Evolutionary conservation across 2,888 invertebrate species (phyloP).

Genomic region (Drosophila longiperda): DNA sequence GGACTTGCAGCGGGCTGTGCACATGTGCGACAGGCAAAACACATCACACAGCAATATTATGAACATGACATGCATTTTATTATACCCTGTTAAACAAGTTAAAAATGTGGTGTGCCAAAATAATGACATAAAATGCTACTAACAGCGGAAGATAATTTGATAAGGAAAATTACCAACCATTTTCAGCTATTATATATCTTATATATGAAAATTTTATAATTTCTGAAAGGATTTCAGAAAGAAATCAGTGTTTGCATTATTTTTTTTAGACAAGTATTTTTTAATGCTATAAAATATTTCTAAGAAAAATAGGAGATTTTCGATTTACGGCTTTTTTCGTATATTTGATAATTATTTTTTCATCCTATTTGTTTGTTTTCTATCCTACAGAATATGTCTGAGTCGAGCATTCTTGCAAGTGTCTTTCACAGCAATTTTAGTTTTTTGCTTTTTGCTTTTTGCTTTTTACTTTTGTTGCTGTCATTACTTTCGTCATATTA

Average conservation of each 20-base stretch:
- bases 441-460: slow-evolving; percentile 19
- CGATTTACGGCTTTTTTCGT: background rate
- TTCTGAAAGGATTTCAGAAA: background rate
- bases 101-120: background rate
- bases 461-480: slow-evolving; percentile 19
- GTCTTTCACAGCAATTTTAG: background rate
- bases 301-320: background rate
- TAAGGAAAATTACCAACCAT: background rate
- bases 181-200: background rate
- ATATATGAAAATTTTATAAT: background rate
- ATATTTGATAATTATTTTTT: background rate
- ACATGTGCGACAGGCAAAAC: slow-evolving; percentile 58
- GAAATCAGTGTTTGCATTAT: background rate
- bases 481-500: slow-evolving; percentile 48
- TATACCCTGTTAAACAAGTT: slow-evolving; percentile 18
- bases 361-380: background rate
- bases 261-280: background rate
- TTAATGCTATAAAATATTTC: background rate
- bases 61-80: slow-evolving; percentile 78
- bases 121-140: too few relatives aligned
- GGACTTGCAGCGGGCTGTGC: slow-evolving; percentile 40
- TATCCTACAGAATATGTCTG: background rate
- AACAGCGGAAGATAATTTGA: background rate
- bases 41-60: slow-evolving; percentile 39
- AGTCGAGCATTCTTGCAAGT: background rate